phyloP scores from a whole-genome alignment of 2,888 invertebrate species.

The Limnephilus lunatus region DNA sequence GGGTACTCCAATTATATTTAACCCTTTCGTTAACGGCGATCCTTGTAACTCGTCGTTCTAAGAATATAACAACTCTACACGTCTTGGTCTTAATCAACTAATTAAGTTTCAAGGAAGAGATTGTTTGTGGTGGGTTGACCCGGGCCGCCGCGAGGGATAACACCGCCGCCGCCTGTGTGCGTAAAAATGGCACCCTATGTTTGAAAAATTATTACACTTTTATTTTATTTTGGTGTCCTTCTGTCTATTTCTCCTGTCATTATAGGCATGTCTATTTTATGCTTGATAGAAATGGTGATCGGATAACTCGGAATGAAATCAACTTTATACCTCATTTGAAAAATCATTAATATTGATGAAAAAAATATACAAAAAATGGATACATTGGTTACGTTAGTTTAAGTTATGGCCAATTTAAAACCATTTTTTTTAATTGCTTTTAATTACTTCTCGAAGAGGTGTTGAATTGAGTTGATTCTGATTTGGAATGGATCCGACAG shows the following conservation, averaged over 20 bases:
- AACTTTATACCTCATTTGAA: too few relatives aligned
- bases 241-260: too few relatives aligned
- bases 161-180: neutral
- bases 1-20: neutral
- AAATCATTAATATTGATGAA: too few relatives aligned
- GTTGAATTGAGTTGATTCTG: too few relatives aligned
- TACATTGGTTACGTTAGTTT: too few relatives aligned
- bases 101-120: conserved; percentile 56
- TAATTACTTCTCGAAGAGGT: too few relatives aligned
- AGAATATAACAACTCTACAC: conserved; percentile 11
- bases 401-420: too few relatives aligned
- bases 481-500: neutral
- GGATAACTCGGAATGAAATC: too few relatives aligned
- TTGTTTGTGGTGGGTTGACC: neutral
- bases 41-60: neutral
- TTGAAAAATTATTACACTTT: neutral
- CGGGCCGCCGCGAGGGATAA: neutral
- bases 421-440: too few relatives aligned
- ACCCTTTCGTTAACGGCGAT: neutral
- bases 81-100: conserved; percentile 62
- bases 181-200: neutral
- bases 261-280: too few relatives aligned
- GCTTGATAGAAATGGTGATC: neutral
- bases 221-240: too few relatives aligned
- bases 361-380: too few relatives aligned